Evolutionary conservation across 1,140 invertebrate genomes (phyloP), one percentile per base, ranked within the genome.

Genomic region (Tetramorium simillimum): DNA sequence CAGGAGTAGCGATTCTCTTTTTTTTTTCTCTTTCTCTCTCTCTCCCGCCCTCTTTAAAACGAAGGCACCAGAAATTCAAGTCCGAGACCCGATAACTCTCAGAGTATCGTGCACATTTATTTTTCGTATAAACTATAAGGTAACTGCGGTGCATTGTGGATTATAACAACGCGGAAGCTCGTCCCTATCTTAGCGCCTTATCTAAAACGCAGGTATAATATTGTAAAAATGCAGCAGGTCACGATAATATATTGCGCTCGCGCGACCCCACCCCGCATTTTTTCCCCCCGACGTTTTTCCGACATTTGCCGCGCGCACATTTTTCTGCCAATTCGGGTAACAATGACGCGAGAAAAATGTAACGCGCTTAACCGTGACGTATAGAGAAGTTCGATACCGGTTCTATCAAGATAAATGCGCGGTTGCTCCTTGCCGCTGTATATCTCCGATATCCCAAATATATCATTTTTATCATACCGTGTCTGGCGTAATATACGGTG

Each of bases 291-390:
- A 65, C 43, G 60, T 37, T 80, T 65, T 33, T 65, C 33, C 63
- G 14, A 53, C 40, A 4, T 60, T 33, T 14, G 37, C 16, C 46
- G 77, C 37, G 12, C 49, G 24, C 67, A 82, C 24, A 82, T 82
- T 60, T 82, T 73, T 73, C 80, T 28, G 80, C 80, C 80, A 73
- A 82, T 73, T 72, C 80, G 67, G 67, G 16, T 43, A 73, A 82
- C 80, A 73, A 82, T 73, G 67, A 82, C 51, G 67, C 67, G 67
- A 73, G 80, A 82, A 73, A 82, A 82, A 82, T 82, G 63, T 53
- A 73, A 60, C 67, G 67, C 80, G 80, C 67, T 82, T 82, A 82
- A 73, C 67, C 67, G 67, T 73, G 67, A 82, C 67, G 43, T 58
- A 58, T 82, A 72, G 65, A 72, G 21, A 82, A 72, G 78, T 73